Evolutionary conservation across 1,140 invertebrate genomes (phyloP), one percentile per base, ranked within the genome.

Genomic region (Cydia amplana): DNA sequence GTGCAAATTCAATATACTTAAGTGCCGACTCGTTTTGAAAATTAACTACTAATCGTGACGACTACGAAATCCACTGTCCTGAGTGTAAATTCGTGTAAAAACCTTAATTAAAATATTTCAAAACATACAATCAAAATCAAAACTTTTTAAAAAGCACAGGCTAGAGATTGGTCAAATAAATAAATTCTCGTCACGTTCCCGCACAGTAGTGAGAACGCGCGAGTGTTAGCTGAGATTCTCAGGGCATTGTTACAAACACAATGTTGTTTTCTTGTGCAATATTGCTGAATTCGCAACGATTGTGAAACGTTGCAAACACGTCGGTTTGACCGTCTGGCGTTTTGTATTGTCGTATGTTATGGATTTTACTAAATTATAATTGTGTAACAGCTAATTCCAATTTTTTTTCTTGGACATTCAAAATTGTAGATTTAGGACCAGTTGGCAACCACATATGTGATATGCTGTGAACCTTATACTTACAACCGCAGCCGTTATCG

Each of bases 251-350:
- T 84, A 75, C 76, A 75, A 79, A 78, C 77, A 87, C 83, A 86
- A 87, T 88, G 85, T 85, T 84, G 84, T 80, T 83, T 84, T 86
- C 85, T 91, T 91, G 85, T 82, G 87, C 84, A 91, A 91, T 82
- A 87, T 82, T 79, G 85, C 85, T 86, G 83, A 86, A 87, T 85
- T 86, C 75, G 81, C 82, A 80, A 78, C 78, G 73, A 78, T 89
- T 89, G 85, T 83, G 83, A 87, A 87, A 90, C 80, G 70, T 80
- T 81, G 74, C 79, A 74, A 78, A 81, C 82, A 86, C 82, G 81
- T 87, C 82, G 83, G 84, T 82, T 80, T 82, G 75, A 75, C 75
- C 78, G 78, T 80, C 80, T 82, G 82, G 85, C 75, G 75, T 85
- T 83, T 80, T 83, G 81, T 82, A 86, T 83, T 85, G 84, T 87